These are phyloP conservation scores for Orussus abietinus DNA, from an alignment of 1,140 invertebrate genomes.

Conservation along the genomic window DNA sequence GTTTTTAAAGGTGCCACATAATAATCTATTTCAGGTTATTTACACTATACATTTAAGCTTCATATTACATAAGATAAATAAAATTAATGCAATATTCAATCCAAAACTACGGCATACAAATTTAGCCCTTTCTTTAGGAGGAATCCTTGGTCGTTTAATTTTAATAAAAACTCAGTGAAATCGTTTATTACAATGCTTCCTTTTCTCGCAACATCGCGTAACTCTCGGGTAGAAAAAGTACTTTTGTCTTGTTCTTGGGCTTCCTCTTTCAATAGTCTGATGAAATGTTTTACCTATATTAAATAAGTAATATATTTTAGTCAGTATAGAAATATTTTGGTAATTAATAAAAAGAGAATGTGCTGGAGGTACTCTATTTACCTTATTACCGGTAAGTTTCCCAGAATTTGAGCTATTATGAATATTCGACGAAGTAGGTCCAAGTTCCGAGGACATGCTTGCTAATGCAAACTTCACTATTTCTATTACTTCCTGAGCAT, in stretches of 20 bases:
- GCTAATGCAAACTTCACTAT: constrained; percentile 78
- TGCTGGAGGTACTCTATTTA: constrained; percentile 32
- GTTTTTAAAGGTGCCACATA: no score
- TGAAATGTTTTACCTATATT: constrained; percentile 71
- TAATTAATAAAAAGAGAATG: constrained; percentile 10
- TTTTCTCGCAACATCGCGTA: constrained; percentile 67
- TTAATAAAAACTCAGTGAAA: constrained; percentile 65
- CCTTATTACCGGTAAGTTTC: constrained; percentile 66
- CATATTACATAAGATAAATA: no score
- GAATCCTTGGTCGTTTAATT: constrained; percentile 80
- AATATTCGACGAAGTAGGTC: constrained; percentile 6
- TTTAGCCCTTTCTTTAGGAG: constrained; percentile 79
- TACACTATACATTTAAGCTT: no score
- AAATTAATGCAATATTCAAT: no score
- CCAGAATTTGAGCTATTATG: constrained; percentile 50
- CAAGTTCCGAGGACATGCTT: constrained; percentile 69
- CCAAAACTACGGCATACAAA: no score
- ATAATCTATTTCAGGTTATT: no score
- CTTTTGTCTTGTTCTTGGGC: constrained; percentile 63
- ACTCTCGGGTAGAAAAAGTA: constrained; percentile 72
- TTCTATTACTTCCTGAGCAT: constrained; percentile 84
- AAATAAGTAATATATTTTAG: constrained; percentile 18
- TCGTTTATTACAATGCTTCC: constrained; percentile 59
- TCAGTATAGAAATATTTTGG: constrained; percentile 6
- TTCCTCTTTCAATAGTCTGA: constrained; percentile 65